A percentile compares a stretch with the other conserved stretches of the same genome.
These are phyloP conservation scores for Meda fulgida DNA, from an alignment of 2,797 vertebrate species.

Conservation along the genomic window DNA sequence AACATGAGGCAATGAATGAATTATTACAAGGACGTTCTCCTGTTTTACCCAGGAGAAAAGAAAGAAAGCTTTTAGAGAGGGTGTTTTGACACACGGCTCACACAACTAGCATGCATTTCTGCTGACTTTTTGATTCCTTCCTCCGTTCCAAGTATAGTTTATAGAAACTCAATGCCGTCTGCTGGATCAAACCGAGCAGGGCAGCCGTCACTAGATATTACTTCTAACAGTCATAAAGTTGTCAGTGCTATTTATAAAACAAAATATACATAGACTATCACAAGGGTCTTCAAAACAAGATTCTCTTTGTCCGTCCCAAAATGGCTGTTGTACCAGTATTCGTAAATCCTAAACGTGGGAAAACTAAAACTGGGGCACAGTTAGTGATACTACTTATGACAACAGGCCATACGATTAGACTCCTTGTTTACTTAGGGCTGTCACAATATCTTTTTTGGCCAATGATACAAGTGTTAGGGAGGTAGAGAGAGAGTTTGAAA, in stretches of 20 bases:
- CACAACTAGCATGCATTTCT: conserved; percentile 23
- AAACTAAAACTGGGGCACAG: neutral
- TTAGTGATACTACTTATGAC: neutral
- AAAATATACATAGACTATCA: conserved; percentile 11
- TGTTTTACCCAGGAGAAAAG: conserved; percentile 9
- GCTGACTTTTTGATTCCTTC: conserved; percentile 51
- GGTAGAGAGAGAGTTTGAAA: neutral
- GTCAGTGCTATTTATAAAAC: conserved; percentile 50
- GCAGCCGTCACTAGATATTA: conserved; percentile 55
- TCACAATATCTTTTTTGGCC: neutral
- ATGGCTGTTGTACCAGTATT: neutral
- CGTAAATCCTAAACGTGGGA: neutral
- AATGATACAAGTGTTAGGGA: neutral
- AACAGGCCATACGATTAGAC: neutral
- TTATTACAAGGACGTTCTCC: neutral
- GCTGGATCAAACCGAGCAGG: conserved; percentile 42
- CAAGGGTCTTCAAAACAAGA: conserved; percentile 15
- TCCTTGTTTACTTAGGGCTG: neutral
- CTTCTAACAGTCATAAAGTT: conserved; percentile 54
- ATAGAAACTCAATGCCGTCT: conserved; percentile 54
- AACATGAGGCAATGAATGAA: conserved; percentile 33
- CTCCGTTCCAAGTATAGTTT: conserved; percentile 44
- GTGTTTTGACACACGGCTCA: conserved; percentile 26
- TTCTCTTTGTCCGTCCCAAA: neutral
- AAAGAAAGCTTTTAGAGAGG: conserved; percentile 34